Base-by-base conservation (phyloP, 2,113 vertebrate species). In the Mesoclemmys tuberculata region DNA sequence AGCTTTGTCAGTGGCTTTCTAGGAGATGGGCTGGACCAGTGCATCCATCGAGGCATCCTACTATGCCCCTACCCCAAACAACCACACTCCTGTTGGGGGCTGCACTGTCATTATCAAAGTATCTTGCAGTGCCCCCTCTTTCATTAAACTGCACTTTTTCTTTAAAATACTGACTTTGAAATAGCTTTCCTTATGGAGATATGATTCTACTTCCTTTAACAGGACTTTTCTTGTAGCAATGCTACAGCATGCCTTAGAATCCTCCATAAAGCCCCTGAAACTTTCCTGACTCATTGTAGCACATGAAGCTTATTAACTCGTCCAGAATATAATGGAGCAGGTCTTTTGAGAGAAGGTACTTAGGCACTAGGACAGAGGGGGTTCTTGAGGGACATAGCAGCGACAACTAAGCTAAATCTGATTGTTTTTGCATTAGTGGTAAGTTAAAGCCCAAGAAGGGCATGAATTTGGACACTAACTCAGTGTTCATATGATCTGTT, bases 391-490 rank as follows among this genome's bases (percentile, higher is more conserved):
- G 54, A 75, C 75, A 85, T 79, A 35, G 31, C 31, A 64, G 31
- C 31, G 61, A 64, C 31, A 10, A 81, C 85, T 52, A 85, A 35
- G 24, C 64, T 93, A 79, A 94, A 64, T 41, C 49, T 90, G 77
- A 51, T 68, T 94, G 48, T 64, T 95, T 94, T 94, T 90, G 82
- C 52, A 51, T 93, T 85, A 80, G 52, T 91, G 81, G 81, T 90
- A 96, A 90, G 85, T 75, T 54, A 92, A 82, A n/a, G 61, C 79
- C 79, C 51, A 84, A 71, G 71, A 93, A 58, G 83, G 31, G 77
- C 89, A 90, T 94, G 88, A 92, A 82, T 79, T 94, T 94, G 89
- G 82, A 89, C 89, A 55, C 55, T 87, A 71, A 92, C 85, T 93
- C 80, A 89, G 77, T 18, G 27, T 80, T 35, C n/a, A 2, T 83